Percentiles rank a stretch among this genome's conserved stretches.
phyloP scores from a whole-genome alignment of 2,888 invertebrate genomes.

The Sclerodermus sp. region DNA sequence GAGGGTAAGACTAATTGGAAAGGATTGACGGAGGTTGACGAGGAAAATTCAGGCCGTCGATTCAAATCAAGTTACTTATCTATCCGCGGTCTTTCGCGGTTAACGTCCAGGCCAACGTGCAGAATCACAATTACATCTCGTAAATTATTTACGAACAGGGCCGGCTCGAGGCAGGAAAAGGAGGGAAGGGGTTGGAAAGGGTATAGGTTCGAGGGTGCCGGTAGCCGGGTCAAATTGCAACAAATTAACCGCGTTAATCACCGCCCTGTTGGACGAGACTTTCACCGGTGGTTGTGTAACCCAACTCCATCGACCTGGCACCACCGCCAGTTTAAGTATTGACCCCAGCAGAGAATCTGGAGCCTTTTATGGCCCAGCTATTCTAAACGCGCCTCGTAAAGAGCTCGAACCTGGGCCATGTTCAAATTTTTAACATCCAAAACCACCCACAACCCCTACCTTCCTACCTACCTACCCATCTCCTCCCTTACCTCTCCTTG shows the following conservation, averaged over 20 bases:
- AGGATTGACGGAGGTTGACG: too few relatives aligned
- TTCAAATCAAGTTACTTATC: too few relatives aligned
- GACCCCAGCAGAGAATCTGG: conserved; percentile 12
- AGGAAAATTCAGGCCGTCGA: too few relatives aligned
- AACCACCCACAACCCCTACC: too few relatives aligned
- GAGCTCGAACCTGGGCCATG: conserved; percentile 2
- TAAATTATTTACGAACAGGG: conserved; percentile 47
- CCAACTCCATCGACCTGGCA: conserved; percentile 4
- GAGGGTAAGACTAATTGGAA: too few relatives aligned
- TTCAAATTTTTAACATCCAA: conserved; percentile 20
- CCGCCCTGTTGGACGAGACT: conserved; percentile 34
- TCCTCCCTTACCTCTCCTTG: too few relatives aligned
- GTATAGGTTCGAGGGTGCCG: conserved; percentile 23
- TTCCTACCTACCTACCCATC: too few relatives aligned
- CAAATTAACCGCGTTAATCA: conserved; percentile 54
- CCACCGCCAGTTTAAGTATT: conserved; percentile 22
- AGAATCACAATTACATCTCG: conserved; percentile 46
- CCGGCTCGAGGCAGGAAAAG: conserved; percentile 11
- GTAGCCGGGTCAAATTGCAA: conserved; percentile 46
- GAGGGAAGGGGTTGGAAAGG: conserved; percentile 7
- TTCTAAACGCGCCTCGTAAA: conserved; percentile 15
- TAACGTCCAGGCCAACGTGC: conserved; percentile 1
- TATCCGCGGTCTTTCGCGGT: too few relatives aligned
- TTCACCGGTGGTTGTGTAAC: conserved; percentile 24
- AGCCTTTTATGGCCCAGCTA: conserved; percentile 21